Evolutionary conservation across 2,797 vertebrate species (phyloP).

Genomic region (Clarias platycephalus): DNA sequence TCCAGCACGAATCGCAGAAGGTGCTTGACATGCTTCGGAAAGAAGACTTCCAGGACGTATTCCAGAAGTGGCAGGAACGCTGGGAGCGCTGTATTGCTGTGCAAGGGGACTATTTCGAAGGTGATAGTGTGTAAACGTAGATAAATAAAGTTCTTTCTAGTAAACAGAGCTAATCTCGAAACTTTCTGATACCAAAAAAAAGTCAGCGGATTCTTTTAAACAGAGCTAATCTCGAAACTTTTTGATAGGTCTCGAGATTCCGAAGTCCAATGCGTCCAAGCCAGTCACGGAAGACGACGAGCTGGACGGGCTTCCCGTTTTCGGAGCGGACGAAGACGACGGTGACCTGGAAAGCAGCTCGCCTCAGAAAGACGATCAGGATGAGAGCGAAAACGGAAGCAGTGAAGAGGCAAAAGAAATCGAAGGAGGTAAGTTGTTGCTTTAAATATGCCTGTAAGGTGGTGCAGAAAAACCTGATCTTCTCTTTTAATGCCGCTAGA

Average conservation of each 20-base stretch:
- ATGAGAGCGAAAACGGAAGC: conserved; percentile 15
- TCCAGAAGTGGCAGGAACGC: no score
- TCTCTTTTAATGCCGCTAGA: no score
- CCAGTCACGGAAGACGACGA: conserved; percentile 45
- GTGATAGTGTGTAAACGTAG: no score
- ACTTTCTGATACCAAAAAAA: no score
- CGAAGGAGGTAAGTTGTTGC: conserved; percentile 25
- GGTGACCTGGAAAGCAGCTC: conserved; percentile 47
- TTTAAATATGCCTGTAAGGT: background rate
- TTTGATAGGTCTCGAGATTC: conserved; percentile 6
- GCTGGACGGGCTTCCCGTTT: conserved; percentile 55
- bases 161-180: no score
- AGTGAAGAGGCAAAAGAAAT: background rate
- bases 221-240: no score
- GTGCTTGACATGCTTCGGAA: no score
- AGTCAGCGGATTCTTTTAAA: no score
- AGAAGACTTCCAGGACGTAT: no score
- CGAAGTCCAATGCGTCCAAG: background rate
- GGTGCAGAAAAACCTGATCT: background rate
- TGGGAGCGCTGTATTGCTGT: background rate
- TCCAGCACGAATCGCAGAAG: no score
- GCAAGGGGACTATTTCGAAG: no score
- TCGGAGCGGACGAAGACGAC: conserved; percentile 52
- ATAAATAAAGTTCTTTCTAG: no score
- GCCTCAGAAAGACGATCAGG: conserved; percentile 25